phyloP scores from a whole-genome alignment of 2,113 vertebrate genomes.

The Climacteris rufus region DNA sequence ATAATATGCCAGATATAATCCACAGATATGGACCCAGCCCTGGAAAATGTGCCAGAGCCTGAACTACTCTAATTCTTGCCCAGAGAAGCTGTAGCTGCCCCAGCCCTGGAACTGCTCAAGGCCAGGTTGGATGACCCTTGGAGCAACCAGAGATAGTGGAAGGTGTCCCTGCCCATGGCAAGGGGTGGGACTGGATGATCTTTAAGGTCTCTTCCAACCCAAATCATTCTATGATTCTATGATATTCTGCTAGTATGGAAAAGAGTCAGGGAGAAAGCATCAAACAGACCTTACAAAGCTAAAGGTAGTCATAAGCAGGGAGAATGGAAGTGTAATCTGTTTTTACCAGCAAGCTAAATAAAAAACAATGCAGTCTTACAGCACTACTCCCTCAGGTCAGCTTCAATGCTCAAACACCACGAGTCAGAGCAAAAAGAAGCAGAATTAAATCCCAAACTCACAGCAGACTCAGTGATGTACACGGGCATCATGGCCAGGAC shows the following conservation, averaged over 20 bases:
- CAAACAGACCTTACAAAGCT: neutral
- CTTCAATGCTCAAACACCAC: neutral
- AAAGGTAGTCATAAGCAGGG: neutral
- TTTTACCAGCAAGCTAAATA: neutral
- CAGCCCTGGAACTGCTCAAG: neutral
- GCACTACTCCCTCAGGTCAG: neutral
- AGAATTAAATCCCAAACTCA: neutral
- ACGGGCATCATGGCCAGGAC: neutral
- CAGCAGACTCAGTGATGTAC: neutral
- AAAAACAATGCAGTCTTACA: neutral
- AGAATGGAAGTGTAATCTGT: neutral
- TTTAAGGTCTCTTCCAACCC: neutral
- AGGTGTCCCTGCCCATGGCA: neutral
- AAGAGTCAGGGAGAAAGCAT: neutral
- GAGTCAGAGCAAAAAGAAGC: neutral
- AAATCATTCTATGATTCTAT: neutral
- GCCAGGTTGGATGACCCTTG: neutral
- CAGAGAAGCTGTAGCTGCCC: neutral
- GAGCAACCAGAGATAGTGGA: neutral
- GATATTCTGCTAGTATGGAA: neutral
- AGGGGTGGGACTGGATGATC: neutral
- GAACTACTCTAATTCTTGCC: neutral
- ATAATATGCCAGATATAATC: too few species aligned
- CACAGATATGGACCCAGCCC: neutral
- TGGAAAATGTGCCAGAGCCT: neutral